Evolutionary conservation across 2,113 vertebrate species (phyloP).

Genomic region (Dasypus novemcinctus): DNA sequence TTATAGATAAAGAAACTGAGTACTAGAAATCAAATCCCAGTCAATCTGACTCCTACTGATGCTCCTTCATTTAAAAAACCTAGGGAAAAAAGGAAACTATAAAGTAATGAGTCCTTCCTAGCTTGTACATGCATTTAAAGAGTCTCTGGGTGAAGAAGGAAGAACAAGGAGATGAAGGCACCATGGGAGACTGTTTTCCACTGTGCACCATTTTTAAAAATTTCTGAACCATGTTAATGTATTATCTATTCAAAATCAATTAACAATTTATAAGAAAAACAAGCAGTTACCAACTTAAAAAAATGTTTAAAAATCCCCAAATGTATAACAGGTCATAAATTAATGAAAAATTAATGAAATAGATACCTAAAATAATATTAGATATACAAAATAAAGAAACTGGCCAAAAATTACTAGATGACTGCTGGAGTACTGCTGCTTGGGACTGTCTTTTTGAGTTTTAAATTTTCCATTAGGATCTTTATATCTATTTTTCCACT

Average conservation of each 20-base stretch:
- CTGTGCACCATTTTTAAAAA: not conserved
- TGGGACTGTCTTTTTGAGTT: not conserved
- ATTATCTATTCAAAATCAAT: not conserved
- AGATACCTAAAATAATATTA: not conserved
- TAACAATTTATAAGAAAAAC: not conserved
- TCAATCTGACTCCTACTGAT: not conserved
- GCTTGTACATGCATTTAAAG: not conserved
- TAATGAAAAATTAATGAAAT: not conserved
- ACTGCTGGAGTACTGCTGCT: not conserved
- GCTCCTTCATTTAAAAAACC: not conserved
- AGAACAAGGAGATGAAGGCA: not conserved
- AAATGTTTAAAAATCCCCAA: not conserved
- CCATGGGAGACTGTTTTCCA: not conserved
- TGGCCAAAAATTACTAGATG: not conserved
- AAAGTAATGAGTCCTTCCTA: not conserved
- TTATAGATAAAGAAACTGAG: not conserved
- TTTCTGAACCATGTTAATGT: not conserved
- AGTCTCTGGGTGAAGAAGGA: not conserved
- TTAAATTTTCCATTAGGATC: not conserved
- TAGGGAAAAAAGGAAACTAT: not conserved
- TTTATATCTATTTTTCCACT: not conserved
- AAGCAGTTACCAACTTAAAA: not conserved
- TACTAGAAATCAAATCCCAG: not conserved
- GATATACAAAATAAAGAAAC: not conserved
- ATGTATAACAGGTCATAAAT: not conserved